phyloP scores from a whole-genome alignment of 2,888 invertebrate genomes.

The Dexiosoma caninum region DNA sequence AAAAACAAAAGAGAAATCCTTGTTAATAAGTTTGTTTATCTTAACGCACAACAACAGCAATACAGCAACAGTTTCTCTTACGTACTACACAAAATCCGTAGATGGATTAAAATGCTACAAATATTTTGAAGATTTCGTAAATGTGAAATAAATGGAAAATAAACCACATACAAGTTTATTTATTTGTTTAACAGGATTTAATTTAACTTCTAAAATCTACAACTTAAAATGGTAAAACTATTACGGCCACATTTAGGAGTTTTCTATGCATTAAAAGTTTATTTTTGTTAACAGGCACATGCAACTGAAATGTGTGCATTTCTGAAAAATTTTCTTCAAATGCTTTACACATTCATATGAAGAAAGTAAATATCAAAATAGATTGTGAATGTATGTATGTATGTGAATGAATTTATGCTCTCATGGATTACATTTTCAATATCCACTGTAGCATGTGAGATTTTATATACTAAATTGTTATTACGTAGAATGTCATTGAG shows the following conservation, averaged over 20 bases:
- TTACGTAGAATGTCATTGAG: not conserved
- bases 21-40: constrained; percentile 49
- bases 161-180: constrained; percentile 41
- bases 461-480: not conserved
- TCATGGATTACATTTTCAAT: not conserved
- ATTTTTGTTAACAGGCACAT: not conserved
- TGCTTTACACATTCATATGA: not conserved
- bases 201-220: constrained; percentile 56
- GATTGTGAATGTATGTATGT: not conserved
- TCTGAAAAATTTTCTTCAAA: not conserved
- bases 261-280: not conserved
- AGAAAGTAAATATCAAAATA: not conserved
- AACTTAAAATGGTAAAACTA: constrained; percentile 51
- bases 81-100: not conserved
- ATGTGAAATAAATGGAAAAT: not conserved
- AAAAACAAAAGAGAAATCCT: not conserved
- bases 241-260: constrained; percentile 19
- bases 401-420: no score
- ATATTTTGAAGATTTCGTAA: constrained; percentile 7
- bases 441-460: not conserved
- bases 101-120: constrained; percentile 16
- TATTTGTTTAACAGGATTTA: constrained; percentile 54
- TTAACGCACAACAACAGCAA: constrained; percentile 3
- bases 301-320: not conserved
- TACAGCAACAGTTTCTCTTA: not conserved